Evolutionary conservation across 2,797 vertebrate species (phyloP).

Genomic region (Harpagifer antarcticus): DNA sequence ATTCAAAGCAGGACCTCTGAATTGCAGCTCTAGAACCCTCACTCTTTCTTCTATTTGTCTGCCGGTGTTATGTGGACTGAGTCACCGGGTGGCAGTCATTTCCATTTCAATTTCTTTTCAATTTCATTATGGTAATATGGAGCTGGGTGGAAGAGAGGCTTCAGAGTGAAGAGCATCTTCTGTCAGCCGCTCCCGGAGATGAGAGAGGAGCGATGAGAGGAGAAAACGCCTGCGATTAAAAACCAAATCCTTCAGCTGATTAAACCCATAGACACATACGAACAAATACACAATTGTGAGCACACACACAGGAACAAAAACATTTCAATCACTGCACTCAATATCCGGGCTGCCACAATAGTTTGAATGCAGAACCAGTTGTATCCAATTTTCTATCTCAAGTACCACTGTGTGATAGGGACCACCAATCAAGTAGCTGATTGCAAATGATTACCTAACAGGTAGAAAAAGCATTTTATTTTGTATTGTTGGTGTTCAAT

Average conservation of each 20-base stretch:
- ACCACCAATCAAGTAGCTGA: constrained; percentile 24
- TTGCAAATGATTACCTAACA: constrained; percentile 29
- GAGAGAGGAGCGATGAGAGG: constrained; percentile 20
- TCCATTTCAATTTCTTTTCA: constrained; percentile 77
- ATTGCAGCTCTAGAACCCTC: constrained; percentile 27
- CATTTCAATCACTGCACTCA: constrained; percentile 20
- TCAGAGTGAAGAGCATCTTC: constrained; percentile 50
- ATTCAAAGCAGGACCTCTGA: constrained; percentile 28
- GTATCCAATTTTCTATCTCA: constrained; percentile 23
- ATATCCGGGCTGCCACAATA: not conserved
- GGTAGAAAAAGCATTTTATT: not conserved
- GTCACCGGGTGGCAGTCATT: constrained; percentile 62
- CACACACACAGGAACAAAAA: constrained; percentile 4
- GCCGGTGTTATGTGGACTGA: constrained; percentile 43
- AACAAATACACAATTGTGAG: constrained; percentile 4
- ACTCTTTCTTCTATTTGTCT: constrained; percentile 45
- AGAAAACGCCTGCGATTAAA: constrained; percentile 24
- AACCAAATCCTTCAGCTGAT: constrained; percentile 54
- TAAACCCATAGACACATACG: constrained; percentile 22
- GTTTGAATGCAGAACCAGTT: constrained; percentile 17
- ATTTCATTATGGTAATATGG: constrained; percentile 76
- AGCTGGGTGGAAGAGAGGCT: constrained; percentile 46
- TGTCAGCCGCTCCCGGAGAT: constrained; percentile 35
- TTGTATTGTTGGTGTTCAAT: not conserved
- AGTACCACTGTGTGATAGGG: constrained; percentile 2